These are phyloP conservation scores for Apamea epomidion DNA, from an alignment of 2,888 invertebrate species.

Conservation along the genomic window DNA sequence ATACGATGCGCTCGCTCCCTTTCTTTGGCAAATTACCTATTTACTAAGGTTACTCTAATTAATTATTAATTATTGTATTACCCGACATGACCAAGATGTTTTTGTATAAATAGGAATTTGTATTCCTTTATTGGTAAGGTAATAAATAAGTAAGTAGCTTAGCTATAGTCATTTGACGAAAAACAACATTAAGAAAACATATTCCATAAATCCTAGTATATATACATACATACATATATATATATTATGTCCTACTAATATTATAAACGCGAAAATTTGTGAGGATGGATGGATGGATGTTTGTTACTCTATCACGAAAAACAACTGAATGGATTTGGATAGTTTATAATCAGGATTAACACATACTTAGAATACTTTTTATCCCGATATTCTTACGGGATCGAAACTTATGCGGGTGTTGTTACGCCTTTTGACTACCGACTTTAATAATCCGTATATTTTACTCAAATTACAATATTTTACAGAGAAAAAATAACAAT, in stretches of 20 bases:
- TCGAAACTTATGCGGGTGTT: no score
- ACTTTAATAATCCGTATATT: not conserved
- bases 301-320: no score
- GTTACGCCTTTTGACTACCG: not conserved
- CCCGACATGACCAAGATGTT: not conserved
- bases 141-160: not conserved
- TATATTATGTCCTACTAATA: no score
- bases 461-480: not conserved
- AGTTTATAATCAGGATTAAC: no score
- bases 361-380: no score
- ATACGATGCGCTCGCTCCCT: slow-evolving; percentile 23
- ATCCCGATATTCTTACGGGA: no score
- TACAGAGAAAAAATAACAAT: not conserved
- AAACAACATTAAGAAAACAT: not conserved
- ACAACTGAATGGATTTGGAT: no score
- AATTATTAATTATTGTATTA: slow-evolving; percentile 20
- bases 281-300: no score
- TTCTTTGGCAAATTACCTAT: slow-evolving; percentile 32
- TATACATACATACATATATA: no score
- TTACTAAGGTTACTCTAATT: slow-evolving; percentile 8
- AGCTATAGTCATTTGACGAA: not conserved
- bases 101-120: not conserved
- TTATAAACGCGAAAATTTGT: no score
- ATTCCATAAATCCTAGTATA: not conserved
- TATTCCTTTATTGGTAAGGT: not conserved